Evolutionary conservation across 2,888 invertebrate genomes (phyloP).

Genomic region (Ormyrus labotus): DNA sequence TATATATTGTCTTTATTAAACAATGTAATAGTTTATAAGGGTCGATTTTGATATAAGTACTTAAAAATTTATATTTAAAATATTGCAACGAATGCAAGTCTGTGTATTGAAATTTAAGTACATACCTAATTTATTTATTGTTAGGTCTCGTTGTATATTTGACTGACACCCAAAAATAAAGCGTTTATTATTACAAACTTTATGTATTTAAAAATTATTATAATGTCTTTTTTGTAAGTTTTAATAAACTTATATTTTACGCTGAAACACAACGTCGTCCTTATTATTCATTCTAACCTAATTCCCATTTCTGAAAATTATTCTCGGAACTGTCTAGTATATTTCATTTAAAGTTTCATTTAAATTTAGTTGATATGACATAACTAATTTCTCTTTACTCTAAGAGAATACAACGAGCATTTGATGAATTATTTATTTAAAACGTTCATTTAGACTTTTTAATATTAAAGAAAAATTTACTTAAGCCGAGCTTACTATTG

Average conservation of each 20-base stretch:
- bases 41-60: constrained; percentile 48
- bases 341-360: background rate
- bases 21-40: constrained; percentile 3
- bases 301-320: too few species aligned
- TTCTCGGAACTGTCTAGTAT: too few species aligned
- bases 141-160: constrained; percentile 55
- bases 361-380: background rate
- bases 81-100: constrained; percentile 46
- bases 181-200: constrained; percentile 44
- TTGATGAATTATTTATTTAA: too few species aligned
- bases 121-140: constrained; percentile 50
- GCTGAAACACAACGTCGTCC: background rate
- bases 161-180: constrained; percentile 53
- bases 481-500: too few species aligned
- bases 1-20: constrained; percentile 32
- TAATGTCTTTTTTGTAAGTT: constrained; percentile 25
- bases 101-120: constrained; percentile 38
- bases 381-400: too few species aligned
- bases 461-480: too few species aligned
- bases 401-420: too few species aligned
- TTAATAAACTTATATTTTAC: constrained; percentile 53
- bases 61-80: constrained; percentile 43
- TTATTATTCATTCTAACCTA: background rate
- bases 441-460: too few species aligned
- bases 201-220: constrained; percentile 36